A percentile compares a stretch with the other conserved stretches of the same genome.
These are phyloP conservation scores for Corythornis madagascariensis DNA, from an alignment of 2,113 vertebrate species.

Conservation along the genomic window DNA sequence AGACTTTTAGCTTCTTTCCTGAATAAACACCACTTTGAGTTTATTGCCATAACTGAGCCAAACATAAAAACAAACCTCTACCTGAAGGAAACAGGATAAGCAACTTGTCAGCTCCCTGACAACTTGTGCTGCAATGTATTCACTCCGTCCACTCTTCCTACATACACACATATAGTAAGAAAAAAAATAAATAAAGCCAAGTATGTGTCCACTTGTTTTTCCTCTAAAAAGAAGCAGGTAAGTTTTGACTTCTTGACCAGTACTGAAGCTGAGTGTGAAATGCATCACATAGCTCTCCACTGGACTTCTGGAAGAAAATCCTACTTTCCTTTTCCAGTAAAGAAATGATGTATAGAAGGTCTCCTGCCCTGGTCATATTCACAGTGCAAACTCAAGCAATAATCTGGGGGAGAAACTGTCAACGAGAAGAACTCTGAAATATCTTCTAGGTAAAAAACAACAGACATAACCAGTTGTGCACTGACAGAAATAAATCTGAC, in stretches of 20 bases:
- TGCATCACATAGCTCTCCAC: neutral
- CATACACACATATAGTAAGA: neutral
- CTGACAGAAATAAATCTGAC: neutral
- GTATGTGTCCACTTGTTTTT: neutral
- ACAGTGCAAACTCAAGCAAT: neutral
- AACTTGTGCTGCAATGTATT: neutral
- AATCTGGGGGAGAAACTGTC: neutral
- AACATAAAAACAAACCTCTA: neutral
- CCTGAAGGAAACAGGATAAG: neutral
- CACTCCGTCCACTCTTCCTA: neutral
- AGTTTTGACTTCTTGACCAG: neutral
- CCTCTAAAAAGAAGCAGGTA: neutral
- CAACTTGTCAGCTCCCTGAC: neutral
- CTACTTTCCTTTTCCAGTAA: neutral
- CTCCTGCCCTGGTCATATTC: neutral
- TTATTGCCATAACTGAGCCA: neutral
- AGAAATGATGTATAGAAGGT: neutral
- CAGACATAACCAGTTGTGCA: neutral
- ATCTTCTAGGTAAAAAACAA: neutral
- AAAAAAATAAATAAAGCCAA: neutral
- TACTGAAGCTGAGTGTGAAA: neutral
- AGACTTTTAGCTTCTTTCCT: conserved; percentile 9
- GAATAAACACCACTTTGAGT: neutral
- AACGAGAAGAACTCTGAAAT: neutral
- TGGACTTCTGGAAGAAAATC: neutral